Conservation (phyloP, 2,888 invertebrate species). For the Caenorhabditis macrosperma region DNA sequence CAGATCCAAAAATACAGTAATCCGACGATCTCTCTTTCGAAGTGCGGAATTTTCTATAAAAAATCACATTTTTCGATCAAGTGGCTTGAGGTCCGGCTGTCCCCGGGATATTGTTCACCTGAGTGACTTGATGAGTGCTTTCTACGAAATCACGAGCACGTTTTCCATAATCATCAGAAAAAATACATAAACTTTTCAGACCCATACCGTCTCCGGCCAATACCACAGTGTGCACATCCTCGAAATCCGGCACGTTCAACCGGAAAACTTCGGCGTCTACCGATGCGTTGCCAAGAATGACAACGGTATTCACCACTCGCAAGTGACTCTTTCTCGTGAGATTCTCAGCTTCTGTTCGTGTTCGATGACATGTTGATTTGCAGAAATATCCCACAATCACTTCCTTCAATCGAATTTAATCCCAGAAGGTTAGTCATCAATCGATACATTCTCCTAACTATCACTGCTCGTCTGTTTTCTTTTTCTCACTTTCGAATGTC, state of each 20-base stretch:
- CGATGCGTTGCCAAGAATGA: conserved; percentile 78
- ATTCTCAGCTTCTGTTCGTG: not conserved
- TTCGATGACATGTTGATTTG: not conserved
- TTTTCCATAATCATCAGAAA: too few species aligned
- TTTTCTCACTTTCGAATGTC: not conserved
- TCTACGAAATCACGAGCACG: too few species aligned
- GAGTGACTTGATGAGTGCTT: too few species aligned
- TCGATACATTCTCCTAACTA: not conserved
- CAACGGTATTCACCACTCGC: conserved; percentile 76
- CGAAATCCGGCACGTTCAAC: conserved; percentile 72
- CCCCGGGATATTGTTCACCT: too few species aligned
- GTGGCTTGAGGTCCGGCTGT: too few species aligned
- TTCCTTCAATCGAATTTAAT: conserved; percentile 41
- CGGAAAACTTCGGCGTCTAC: conserved; percentile 74
- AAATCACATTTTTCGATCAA: too few species aligned
- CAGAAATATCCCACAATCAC: conserved; percentile 51
- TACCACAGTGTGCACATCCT: conserved; percentile 76
- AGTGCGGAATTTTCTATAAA: too few species aligned
- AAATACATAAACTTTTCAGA: too few species aligned
- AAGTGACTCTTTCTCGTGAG: conserved; percentile 73
- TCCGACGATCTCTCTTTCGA: too few species aligned
- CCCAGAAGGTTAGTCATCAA: conserved; percentile 41
- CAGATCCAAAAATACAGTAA: too few species aligned
- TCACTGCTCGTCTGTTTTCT: not conserved
- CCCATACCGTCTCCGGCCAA: conserved; percentile 72